A percentile compares a stretch with the other conserved stretches of the same genome.
Conservation (phyloP, 2,113 vertebrate genomes). For the Pangasianodon gigas region DNA sequence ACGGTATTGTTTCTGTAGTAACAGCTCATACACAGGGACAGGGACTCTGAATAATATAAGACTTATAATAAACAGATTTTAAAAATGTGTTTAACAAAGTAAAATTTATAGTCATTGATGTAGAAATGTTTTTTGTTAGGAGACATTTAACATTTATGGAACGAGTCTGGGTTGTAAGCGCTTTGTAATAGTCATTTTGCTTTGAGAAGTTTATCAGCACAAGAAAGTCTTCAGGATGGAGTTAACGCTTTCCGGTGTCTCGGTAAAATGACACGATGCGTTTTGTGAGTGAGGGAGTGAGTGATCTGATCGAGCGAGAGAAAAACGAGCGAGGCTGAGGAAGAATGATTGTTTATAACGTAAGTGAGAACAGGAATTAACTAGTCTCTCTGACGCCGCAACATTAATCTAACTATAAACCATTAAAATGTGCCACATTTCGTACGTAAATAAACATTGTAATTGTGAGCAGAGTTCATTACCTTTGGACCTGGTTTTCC, state of each 20-base stretch:
- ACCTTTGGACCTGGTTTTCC: conserved; percentile 72
- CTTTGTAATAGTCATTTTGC: background rate
- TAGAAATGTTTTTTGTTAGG: background rate
- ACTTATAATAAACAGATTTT: too few species aligned
- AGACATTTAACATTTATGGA: background rate
- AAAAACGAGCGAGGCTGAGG: background rate
- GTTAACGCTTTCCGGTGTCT: background rate
- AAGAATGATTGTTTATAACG: background rate
- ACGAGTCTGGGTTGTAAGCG: background rate
- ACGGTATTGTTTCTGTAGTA: background rate
- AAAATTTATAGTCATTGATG: background rate
- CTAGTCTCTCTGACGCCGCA: background rate
- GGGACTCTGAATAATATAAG: too few species aligned
- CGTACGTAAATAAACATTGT: background rate
- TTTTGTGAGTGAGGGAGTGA: background rate
- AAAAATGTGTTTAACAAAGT: background rate
- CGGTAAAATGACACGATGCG: background rate
- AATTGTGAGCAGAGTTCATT: conserved; percentile 52
- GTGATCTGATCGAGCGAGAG: background rate
- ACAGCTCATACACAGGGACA: background rate
- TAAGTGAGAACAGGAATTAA: background rate
- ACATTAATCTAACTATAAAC: background rate
- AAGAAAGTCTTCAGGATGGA: background rate
- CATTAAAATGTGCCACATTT: background rate
- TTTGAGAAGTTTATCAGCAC: background rate